Evolutionary conservation across 2,888 invertebrate genomes (phyloP).

Genomic region (Lamproptera curius): DNA sequence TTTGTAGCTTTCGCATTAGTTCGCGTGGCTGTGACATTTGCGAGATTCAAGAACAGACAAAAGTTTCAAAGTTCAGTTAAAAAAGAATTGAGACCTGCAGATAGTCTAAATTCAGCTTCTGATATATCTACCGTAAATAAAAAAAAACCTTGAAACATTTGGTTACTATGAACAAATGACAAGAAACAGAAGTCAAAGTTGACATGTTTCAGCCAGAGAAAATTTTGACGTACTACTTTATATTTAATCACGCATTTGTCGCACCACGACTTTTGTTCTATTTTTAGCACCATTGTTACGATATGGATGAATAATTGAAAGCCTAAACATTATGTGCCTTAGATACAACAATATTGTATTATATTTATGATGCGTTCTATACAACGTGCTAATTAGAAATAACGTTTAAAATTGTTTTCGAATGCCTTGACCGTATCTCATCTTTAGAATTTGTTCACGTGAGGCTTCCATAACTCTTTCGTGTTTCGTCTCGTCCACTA

Average conservation of each 20-base stretch:
- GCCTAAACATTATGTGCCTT: conserved; percentile 80
- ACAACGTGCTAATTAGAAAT: conserved; percentile 78
- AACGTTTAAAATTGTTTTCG: conserved; percentile 67
- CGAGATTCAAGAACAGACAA: conserved; percentile 33
- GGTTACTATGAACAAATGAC: too few species aligned
- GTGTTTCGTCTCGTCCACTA: conserved; percentile 35
- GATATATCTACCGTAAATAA: too few species aligned
- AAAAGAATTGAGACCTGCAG: too few species aligned
- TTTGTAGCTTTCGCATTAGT: conserved; percentile 64
- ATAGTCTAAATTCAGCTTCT: too few species aligned
- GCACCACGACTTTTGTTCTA: conserved; percentile 36
- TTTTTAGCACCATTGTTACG: conserved; percentile 73
- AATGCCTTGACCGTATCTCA: conserved; percentile 56
- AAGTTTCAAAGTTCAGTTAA: too few species aligned
- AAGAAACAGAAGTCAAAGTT: too few species aligned
- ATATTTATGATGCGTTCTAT: conserved; percentile 78
- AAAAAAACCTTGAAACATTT: too few species aligned
- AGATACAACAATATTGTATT: conserved; percentile 79
- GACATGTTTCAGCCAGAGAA: too few species aligned
- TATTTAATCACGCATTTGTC: conserved; percentile 40
- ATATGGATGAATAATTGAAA: conserved; percentile 75
- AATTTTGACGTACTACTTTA: too few species aligned
- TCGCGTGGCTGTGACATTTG: conserved; percentile 41
- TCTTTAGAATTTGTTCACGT: conserved; percentile 64
- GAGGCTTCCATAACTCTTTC: conserved; percentile 55